Evolutionary conservation across 2,797 vertebrate species (phyloP), one percentile per base, ranked within the genome.

Genomic region (Potorous gilbertii): DNA sequence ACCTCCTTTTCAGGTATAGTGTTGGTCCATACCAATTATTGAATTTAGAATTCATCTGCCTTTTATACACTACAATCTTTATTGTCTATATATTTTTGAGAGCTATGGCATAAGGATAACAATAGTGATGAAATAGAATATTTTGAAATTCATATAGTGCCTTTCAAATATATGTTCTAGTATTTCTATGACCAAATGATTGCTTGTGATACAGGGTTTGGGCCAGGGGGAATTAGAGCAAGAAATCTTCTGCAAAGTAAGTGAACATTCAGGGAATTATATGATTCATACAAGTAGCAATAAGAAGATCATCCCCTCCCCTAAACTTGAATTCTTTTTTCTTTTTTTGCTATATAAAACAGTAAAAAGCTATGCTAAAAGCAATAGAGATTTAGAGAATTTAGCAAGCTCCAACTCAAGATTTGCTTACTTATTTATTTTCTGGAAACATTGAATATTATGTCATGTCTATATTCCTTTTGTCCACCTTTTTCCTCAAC

Each of bases 311-410:
- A 87, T 87, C 21, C 21, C 21, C 21, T 54, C 0, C 40, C 93
- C 94, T 91, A 34, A 66, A 54, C 54, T 13, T 87, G 54, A 92
- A 89, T 57, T 95, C 56, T 87, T 94, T 66, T 94, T 52, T 52
- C 52, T 52, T 52, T 10, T 90, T 94, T 62, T 95, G 4, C 90
- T 56, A 34, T 91, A 92, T 93, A 87, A 12, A 95, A 91, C 52
- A 92, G 56, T 24, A 54, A 92, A 94, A 57, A 56, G 90, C 27
- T 50, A 66, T n/a, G 59, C 89, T 94, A 89, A 56, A 96, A 87
- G 91, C 93, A 95, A 91, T 0, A 94, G 57, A 92, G 66, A 92
- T 91, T 96, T 62, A 94, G 91, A 95, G 56, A 95, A 95, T 92
- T 91, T 59, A 66, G 91, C 46, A 50, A 90, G 6, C 56, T 93